phyloP scores from a whole-genome alignment of 1,140 invertebrate species.

The Babylonia areolata region DNA sequence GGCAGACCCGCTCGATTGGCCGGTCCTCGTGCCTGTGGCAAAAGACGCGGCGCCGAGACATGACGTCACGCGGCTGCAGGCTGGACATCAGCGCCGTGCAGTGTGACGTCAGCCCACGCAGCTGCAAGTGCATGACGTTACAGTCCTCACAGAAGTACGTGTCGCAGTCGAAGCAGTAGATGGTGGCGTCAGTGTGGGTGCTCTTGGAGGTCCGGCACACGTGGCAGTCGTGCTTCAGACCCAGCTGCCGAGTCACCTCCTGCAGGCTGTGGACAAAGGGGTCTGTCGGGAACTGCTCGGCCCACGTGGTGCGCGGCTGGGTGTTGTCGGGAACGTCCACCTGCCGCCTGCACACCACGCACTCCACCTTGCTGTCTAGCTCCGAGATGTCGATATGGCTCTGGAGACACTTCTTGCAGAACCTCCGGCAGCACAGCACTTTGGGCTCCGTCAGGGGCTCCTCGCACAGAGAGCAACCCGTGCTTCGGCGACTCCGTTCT shows the following conservation, averaged over 20 bases:
- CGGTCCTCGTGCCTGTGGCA: conserved; percentile 24
- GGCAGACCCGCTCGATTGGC: conserved; percentile 1
- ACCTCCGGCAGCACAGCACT: conserved; percentile 34
- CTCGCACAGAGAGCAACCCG: conserved; percentile 74
- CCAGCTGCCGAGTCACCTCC: neutral
- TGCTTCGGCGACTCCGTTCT: neutral
- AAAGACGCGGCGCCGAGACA: neutral
- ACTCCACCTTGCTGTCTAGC: conserved; percentile 19
- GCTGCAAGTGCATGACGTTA: conserved; percentile 38
- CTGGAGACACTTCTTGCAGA: conserved; percentile 42
- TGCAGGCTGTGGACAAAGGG: conserved; percentile 33
- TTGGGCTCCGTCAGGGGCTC: conserved; percentile 33
- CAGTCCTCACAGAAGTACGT: conserved; percentile 34
- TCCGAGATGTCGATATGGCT: conserved; percentile 37
- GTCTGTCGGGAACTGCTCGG: conserved; percentile 39
- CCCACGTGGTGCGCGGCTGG: conserved; percentile 30
- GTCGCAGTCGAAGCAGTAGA: conserved; percentile 41
- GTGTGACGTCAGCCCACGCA: conserved; percentile 30
- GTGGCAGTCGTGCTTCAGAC: conserved; percentile 37
- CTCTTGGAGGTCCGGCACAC: conserved; percentile 30
- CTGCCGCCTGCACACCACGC: conserved; percentile 25
- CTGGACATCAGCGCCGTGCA: neutral
- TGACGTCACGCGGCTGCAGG: conserved; percentile 24
- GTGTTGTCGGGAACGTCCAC: conserved; percentile 28
- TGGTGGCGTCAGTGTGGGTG: conserved; percentile 7